These are phyloP conservation scores for Poecile atricapillus DNA, from an alignment of 2,113 vertebrate species.

Conservation along the genomic window DNA sequence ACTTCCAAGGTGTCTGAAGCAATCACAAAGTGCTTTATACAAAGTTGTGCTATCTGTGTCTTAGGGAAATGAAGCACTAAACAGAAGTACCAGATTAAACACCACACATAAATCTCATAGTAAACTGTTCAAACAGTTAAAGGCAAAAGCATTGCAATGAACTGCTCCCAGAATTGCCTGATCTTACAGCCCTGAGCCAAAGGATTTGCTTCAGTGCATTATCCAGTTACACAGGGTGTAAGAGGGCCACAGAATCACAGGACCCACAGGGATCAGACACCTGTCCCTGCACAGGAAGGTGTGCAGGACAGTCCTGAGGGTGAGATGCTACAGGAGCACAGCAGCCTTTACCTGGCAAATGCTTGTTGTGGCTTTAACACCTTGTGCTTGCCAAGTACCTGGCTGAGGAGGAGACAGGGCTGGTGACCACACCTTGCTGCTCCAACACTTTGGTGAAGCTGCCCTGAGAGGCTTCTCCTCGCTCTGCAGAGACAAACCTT, in stretches of 20 bases:
- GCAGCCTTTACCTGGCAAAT: not conserved
- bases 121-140: constrained; percentile 41
- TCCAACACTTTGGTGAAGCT: not conserved
- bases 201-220: not conserved
- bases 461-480: not conserved
- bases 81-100: constrained; percentile 51
- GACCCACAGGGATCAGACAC: not conserved
- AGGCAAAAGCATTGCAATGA: not conserved
- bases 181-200: not conserved
- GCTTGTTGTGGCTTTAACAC: not conserved
- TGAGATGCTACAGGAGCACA: not conserved
- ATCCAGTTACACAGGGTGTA: not conserved
- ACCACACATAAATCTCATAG: constrained; percentile 46
- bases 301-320: not conserved
- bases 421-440: rapidly evolving
- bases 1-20: not conserved
- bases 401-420: rapidly evolving
- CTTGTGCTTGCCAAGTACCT: not conserved
- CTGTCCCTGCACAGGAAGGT: not conserved
- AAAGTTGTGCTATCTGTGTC: constrained; percentile 37
- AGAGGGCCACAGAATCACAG: not conserved
- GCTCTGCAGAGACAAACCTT: not conserved
- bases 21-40: constrained; percentile 14
- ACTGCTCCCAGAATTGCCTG: not conserved
- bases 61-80: constrained; percentile 53